Evolutionary conservation across 2,888 invertebrate genomes (phyloP).

Genomic region (Catocala fraxini): DNA sequence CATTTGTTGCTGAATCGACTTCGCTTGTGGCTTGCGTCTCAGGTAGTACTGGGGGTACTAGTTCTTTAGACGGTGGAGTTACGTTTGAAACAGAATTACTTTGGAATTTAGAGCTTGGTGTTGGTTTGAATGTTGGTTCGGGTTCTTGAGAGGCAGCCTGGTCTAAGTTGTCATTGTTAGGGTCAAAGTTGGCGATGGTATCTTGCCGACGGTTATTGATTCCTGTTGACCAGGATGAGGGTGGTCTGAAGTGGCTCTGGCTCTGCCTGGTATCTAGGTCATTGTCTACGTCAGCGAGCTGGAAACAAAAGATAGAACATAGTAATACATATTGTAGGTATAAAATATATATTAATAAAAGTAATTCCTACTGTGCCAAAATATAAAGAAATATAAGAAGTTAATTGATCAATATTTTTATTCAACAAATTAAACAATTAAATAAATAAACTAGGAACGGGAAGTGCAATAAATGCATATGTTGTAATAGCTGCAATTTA

Average conservation of each 20-base stretch:
- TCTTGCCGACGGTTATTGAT: slow-evolving; percentile 33
- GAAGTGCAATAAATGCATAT: background rate
- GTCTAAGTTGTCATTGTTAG: slow-evolving; percentile 48
- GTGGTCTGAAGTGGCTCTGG: slow-evolving; percentile 75
- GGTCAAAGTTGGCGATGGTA: slow-evolving; percentile 22
- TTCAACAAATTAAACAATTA: slow-evolving; percentile 1
- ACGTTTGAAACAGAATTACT: slow-evolving; percentile 36
- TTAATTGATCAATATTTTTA: too few relatives aligned
- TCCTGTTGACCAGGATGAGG: slow-evolving; percentile 87
- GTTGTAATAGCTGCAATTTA: background rate
- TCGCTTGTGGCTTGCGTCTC: slow-evolving; percentile 59
- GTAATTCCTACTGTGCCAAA: too few relatives aligned
- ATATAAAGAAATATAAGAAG: too few relatives aligned
- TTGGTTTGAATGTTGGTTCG: slow-evolving; percentile 62
- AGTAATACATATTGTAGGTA: background rate
- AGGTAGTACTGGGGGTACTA: slow-evolving; percentile 65
- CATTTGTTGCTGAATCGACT: slow-evolving; percentile 50
- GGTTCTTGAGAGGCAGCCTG: slow-evolving; percentile 67
- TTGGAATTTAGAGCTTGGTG: slow-evolving; percentile 37
- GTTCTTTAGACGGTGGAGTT: slow-evolving; percentile 62
- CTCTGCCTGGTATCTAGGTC: slow-evolving; percentile 76
- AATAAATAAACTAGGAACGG: slow-evolving; percentile 15
- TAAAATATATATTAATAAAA: too few relatives aligned
- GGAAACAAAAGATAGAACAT: slow-evolving; percentile 45
- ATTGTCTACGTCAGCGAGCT: slow-evolving; percentile 78